phyloP scores from a whole-genome alignment of 1,140 invertebrate genomes.

The Anastatus disparis region DNA sequence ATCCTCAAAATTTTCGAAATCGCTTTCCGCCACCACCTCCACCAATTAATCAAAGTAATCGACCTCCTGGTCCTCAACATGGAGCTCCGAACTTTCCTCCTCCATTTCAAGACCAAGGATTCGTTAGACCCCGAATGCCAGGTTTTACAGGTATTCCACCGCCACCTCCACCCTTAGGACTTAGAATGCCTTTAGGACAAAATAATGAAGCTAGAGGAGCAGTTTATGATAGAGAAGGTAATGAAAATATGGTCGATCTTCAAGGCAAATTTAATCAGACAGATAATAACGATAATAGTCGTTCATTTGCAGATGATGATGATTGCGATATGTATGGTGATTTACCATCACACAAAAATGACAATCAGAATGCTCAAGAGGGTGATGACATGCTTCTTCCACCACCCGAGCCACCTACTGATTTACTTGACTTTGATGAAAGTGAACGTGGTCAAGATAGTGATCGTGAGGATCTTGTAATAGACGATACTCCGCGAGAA shows the following conservation, averaged over 20 bases:
- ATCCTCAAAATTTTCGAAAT: constrained; percentile 58
- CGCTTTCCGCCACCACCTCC: constrained; percentile 48
- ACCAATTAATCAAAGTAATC: constrained; percentile 40
- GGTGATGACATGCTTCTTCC: constrained; percentile 52
- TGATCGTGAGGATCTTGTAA: constrained; percentile 73
- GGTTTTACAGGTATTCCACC: constrained; percentile 21
- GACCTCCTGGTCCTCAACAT: background rate
- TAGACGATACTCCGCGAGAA: constrained; percentile 71
- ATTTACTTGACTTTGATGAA: constrained; percentile 63
- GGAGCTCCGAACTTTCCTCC: background rate
- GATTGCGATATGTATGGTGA: constrained; percentile 61
- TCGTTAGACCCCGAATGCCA: constrained; percentile 4
- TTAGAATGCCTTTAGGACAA: constrained; percentile 23
- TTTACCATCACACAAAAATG: constrained; percentile 50
- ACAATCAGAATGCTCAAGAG: constrained; percentile 42
- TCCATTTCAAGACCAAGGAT: constrained; percentile 10
- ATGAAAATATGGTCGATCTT: background rate
- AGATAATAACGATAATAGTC: constrained; percentile 22
- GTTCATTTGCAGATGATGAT: constrained; percentile 40
- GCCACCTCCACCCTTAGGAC: constrained; percentile 38
- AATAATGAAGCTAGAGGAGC: background rate
- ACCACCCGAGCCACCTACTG: constrained; percentile 70
- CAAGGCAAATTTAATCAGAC: constrained; percentile 6
- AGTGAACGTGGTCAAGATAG: constrained; percentile 67
- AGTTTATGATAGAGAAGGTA: background rate